These are phyloP conservation scores for Colletes latitarsis DNA, from an alignment of 1,140 invertebrate species.

Conservation along the genomic window DNA sequence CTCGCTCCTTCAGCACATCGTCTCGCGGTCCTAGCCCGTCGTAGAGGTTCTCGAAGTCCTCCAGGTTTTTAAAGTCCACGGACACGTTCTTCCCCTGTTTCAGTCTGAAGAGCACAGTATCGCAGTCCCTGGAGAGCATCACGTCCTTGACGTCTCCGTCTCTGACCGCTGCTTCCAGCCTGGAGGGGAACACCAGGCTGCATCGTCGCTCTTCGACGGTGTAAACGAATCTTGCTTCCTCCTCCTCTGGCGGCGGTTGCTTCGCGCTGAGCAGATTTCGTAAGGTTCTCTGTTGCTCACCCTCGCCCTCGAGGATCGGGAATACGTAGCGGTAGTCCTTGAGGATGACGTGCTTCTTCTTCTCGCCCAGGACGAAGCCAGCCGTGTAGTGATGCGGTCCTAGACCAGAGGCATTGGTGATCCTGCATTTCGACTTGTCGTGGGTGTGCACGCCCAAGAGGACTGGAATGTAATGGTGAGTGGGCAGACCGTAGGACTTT, in stretches of 20 bases:
- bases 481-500: conserved; percentile 88
- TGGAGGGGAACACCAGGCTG: conserved; percentile 88
- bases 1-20: conserved; percentile 83
- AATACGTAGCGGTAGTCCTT: conserved; percentile 89
- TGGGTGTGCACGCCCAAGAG: conserved; percentile 83
- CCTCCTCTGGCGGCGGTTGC: conserved; percentile 79
- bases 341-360: conserved; percentile 84
- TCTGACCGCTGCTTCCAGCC: conserved; percentile 88
- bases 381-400: conserved; percentile 82
- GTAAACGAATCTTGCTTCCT: conserved; percentile 87
- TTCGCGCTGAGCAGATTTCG: conserved; percentile 84
- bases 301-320: conserved; percentile 85
- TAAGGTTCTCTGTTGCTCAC: conserved; percentile 84
- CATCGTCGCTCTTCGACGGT: conserved; percentile 87
- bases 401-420: conserved; percentile 84
- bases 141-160: conserved; percentile 90
- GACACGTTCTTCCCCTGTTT: conserved; percentile 88
- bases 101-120: conserved; percentile 87
- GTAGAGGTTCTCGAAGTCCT: conserved; percentile 83
- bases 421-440: conserved; percentile 84
- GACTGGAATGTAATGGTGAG: conserved; percentile 91
- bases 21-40: conserved; percentile 85
- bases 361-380: conserved; percentile 83
- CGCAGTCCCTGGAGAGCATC: conserved; percentile 87
- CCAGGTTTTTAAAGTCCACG: conserved; percentile 85